Base-by-base conservation (phyloP, 64 coral and sea anemone species). In the Actinia equina region DNA sequence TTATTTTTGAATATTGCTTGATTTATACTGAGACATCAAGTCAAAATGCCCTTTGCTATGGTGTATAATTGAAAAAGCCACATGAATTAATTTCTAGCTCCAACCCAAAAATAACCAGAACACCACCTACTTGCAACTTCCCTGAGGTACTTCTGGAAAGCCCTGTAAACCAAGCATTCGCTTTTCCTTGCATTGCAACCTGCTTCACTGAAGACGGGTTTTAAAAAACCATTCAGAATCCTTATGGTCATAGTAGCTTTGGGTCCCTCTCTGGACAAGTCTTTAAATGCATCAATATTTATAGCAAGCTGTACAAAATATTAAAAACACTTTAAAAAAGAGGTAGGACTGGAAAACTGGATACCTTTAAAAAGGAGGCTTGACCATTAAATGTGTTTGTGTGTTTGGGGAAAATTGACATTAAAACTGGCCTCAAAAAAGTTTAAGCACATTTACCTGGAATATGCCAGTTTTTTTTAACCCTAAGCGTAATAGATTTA, bases 161-260 rank as follows among this genome's bases (percentile, higher is more conserved):
- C 55, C 26, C 56, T 80, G 43, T 89, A 89, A 44, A 83, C 78
- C n/a, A 27, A 41, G 17, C 43, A 59, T 83, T 89, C 88, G 62
- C 82, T 82, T 45, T 82, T 46, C 57, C 80, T 82, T 55, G 25
- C 59, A 45, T 89, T 89, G 43, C 77, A 64, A 61, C 88, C 88
- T 63, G 82, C 53, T 64, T 83, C 88, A 59, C 88, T 89, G 60
- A 89, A 89, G 58, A 52, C 58, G 27, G 88, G 78, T 62, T 61
- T 70, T 22, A 89, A 52, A 7, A 71, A 71, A 16, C 19, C 6
- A 82, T 41, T 82, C 20, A 89, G 30, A 22, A 43, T 59, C 60
- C 43, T 67, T 10, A 83, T 10, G 22, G 78, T 82, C 26, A 89
- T 65, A 26, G 18, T 69, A 44, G 2, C 51, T 19, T 37, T 19